Base-by-base conservation (phyloP, 2,797 vertebrate genomes). In the Eulemur albifrons region DNA sequence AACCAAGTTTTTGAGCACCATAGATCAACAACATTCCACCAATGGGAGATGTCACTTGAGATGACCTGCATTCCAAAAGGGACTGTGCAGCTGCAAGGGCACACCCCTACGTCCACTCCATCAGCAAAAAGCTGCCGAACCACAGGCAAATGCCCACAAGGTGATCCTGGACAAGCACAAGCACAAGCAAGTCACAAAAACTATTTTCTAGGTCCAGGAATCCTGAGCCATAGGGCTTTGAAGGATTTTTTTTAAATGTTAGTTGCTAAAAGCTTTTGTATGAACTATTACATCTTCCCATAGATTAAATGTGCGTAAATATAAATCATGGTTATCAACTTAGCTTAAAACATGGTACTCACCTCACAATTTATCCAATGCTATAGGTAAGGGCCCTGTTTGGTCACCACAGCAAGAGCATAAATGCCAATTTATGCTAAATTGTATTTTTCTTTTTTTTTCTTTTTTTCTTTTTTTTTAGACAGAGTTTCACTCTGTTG, bases 361-460 rank as follows among this genome's bases (percentile, higher is more conserved):
- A 57, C 4, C 18, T 90, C 18, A 65, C 50, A 70, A 65, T 27
- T 76, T 86, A 20, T 35, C 40, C 70, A 45, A 38, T 69, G 25
- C n/a, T 95, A 18, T 9, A 94, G 32, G 32, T 50, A 88, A 93
- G 82, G 57, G 35, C 32, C 57, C 43, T 77, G 5, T 79, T 73
- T 94, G 40, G 20, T 87, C 54, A 67, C 72, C 72, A 77, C 12
- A 52, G 9, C 63, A 67, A 83, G 59, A 88, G 18, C n/a, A 61
- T 90, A 23, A 65, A 92, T 48, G 5, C 2, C 52, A 67, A 67
- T 3, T 90, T 54, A 75, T 61, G 27, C 45, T 57, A 70, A 92
- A 73, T 50, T 82, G 30, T 45, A 23, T 57, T 90, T 92, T 97
- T 84, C 45, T 57, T 90, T 92, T 97, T 84, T 57, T 90, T 92